Conservation (phyloP, 2,797 vertebrate genomes). For the Parauchenoglanis punctatus region DNA sequence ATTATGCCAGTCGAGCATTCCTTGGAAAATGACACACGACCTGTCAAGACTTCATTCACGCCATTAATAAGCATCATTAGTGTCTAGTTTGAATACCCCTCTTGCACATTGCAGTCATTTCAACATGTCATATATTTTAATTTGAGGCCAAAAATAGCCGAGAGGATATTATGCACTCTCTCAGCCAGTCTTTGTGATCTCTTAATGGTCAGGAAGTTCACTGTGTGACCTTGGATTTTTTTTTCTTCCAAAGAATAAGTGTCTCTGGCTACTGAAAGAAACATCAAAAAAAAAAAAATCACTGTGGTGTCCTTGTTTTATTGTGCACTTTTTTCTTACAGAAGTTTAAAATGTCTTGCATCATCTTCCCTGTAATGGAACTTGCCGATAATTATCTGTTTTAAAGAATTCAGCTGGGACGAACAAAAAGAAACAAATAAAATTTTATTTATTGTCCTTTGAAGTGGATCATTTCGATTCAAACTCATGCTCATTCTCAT, state of each 20-base stretch:
- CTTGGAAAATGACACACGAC: constrained; percentile 96
- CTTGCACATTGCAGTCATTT: constrained; percentile 99
- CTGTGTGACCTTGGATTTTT: constrained; percentile 81
- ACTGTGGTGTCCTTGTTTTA: constrained; percentile 29
- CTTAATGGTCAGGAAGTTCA: constrained; percentile 83
- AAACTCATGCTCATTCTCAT: neutral
- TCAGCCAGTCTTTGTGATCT: constrained; percentile 82
- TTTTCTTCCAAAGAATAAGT: constrained; percentile 64
- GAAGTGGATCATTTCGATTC: constrained; percentile 40
- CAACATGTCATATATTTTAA: constrained; percentile 99
- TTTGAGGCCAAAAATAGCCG: constrained; percentile 99
- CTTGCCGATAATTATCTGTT: constrained; percentile 27
- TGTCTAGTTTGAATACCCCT: constrained; percentile 99
- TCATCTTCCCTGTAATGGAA: constrained; percentile 23
- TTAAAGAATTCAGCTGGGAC: constrained; percentile 32
- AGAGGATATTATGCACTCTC: constrained; percentile 90
- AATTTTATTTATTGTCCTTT: constrained; percentile 43
- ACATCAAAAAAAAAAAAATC: neutral
- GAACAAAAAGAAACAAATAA: constrained; percentile 26
- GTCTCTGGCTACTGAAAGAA: constrained; percentile 58
- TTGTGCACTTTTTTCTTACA: constrained; percentile 1
- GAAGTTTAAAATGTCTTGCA: constrained; percentile 17
- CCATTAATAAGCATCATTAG: constrained; percentile 99
- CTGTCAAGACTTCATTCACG: constrained; percentile 97
- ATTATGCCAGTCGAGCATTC: constrained; percentile 95